Evolutionary conservation across 2,797 vertebrate species (phyloP), one percentile per base, ranked within the genome.

Genomic region (Champsocephalus esox): DNA sequence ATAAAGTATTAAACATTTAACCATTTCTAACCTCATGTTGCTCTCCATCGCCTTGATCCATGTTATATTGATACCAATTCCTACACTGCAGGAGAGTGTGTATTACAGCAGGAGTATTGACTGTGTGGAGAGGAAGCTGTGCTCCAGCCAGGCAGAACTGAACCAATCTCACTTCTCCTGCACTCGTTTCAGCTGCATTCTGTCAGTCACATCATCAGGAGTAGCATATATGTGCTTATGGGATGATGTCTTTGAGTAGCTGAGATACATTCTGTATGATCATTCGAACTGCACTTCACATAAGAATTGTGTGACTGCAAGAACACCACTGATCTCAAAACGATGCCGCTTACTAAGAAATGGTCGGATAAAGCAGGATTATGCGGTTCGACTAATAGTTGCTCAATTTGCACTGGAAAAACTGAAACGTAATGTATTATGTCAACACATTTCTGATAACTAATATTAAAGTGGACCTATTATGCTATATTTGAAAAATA

Each of bases 1-100:
- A 79, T 66, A 70, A 24, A 54, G 70, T 70, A 89, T 89, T 79
- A 88, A 91, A 92, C 85, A 91, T 86, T 90, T 73, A 87, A 75
- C 19, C 41, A 11, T 61, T 49, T 52, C 63, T 46, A 12, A 44
- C 61, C 59, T 76, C 55, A 19, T 55, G 38, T 55, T 70, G 65
- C 58, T 58, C 46, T 77, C 66, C 73, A 54, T 83, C 67, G 71
- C 44, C 41, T 79, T 76, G 57, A 58, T 80, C 65, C 67, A 5
- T 49, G n/a, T 60, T 66, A 34, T 64, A 73, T 57, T 50, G 67
- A 71, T 50, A 58, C 51, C 68, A 61, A 48, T n/a, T 48, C 6
- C 17, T 14, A 44, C 24, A 3, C 14, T 70, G 16, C 19, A 56
- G 5, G 16, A 58, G 44, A 28, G 5, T 21, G 1, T 61, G 41